phyloP scores from a whole-genome alignment of 2,797 vertebrate genomes.

The Neoniphon sammara region DNA sequence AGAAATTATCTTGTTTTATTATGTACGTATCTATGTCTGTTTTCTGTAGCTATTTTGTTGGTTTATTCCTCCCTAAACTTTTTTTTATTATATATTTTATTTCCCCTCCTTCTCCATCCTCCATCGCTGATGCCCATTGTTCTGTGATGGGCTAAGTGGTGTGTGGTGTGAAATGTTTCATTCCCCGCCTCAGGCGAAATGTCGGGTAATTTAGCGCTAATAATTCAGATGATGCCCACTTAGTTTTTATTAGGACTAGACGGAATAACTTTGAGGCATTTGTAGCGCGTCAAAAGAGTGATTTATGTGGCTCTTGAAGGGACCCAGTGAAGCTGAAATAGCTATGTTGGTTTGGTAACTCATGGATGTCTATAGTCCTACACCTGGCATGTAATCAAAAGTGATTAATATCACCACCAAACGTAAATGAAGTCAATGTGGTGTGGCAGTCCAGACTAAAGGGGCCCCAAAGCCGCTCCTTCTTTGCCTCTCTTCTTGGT shows the following conservation, averaged over 20 bases:
- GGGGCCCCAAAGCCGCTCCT: constrained; percentile 53
- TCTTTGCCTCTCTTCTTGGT: constrained; percentile 35
- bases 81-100: constrained; percentile 37
- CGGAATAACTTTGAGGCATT: constrained; percentile 12
- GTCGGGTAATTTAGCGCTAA: constrained; percentile 45
- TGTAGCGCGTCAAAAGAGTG: constrained; percentile 8
- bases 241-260: constrained; percentile 17
- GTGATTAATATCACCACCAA: constrained; percentile 73
- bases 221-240: constrained; percentile 38
- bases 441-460: constrained; percentile 50
- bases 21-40: neutral
- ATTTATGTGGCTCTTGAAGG: constrained; percentile 10
- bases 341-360: constrained; percentile 20
- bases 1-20: too few species aligned
- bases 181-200: constrained; percentile 30
- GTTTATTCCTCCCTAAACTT: constrained; percentile 49
- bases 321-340: constrained; percentile 21
- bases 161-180: constrained; percentile 58
- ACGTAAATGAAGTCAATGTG: constrained; percentile 73
- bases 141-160: constrained; percentile 73
- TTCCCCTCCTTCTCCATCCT: constrained; percentile 66
- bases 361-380: constrained; percentile 24
- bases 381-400: constrained; percentile 61
- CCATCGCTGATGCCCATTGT: constrained; percentile 79
- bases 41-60: constrained; percentile 29